Evolutionary conservation across 2,888 invertebrate species (phyloP).

Genomic region (Oligia strigilis): DNA sequence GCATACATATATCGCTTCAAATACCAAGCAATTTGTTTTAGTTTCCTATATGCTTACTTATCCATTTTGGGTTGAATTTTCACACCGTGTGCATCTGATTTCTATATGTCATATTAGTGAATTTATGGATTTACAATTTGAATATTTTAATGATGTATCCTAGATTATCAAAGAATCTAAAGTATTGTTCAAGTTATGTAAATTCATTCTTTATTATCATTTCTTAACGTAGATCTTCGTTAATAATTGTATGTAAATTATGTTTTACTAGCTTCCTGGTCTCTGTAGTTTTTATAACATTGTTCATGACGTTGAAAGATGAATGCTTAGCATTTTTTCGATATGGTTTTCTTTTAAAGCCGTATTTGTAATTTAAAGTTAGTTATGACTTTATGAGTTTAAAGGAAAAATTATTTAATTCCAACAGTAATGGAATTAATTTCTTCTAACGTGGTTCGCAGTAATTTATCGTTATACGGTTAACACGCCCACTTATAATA

Average conservation of each 20-base stretch:
- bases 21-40: not conserved
- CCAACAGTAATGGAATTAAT: conserved; percentile 41
- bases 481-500: conserved; percentile 50
- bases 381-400: not conserved
- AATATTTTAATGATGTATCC: not conserved
- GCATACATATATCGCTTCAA: not conserved
- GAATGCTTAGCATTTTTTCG: conserved; percentile 9
- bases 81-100: too few relatives aligned
- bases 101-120: not conserved
- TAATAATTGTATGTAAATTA: conserved; percentile 46
- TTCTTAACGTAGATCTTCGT: conserved; percentile 27
- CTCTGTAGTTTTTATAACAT: conserved; percentile 29
- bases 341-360: conserved; percentile 7
- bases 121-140: not conserved
- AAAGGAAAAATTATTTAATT: conserved; percentile 26
- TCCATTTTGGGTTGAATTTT: not conserved
- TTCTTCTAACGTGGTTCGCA: conserved; percentile 47
- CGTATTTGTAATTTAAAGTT: conserved; percentile 16
- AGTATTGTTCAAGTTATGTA: conserved; percentile 8
- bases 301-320: conserved; percentile 9
- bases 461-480: conserved; percentile 58
- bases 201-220: conserved; percentile 29
- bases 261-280: conserved; percentile 44
- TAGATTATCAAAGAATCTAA: not conserved
- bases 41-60: not conserved